These are phyloP conservation scores for Sinocyclocheilus maitianheensis DNA, from an alignment of 2,113 vertebrate species.

Conservation along the genomic window DNA sequence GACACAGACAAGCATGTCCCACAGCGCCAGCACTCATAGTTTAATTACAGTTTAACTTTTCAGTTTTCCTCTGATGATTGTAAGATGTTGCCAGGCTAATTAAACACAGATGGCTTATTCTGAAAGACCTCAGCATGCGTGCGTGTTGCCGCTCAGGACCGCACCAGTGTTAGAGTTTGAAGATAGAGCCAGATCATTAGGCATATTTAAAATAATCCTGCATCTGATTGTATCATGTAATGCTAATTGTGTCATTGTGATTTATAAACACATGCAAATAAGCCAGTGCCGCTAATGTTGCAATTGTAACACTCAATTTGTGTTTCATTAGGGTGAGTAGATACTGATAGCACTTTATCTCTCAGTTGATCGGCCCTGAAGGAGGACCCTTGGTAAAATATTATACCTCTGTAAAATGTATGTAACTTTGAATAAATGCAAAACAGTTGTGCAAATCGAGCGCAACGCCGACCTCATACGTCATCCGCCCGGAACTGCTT, in stretches of 20 bases:
- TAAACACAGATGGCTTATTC: conserved; percentile 77
- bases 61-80: conserved; percentile 75
- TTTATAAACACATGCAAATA: conserved; percentile 63
- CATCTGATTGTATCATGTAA: conserved; percentile 70
- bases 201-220: conserved; percentile 65
- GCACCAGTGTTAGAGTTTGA: conserved; percentile 70
- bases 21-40: conserved; percentile 69
- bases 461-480: no score
- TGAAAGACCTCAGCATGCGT: conserved; percentile 57
- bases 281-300: conserved; percentile 55
- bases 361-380: conserved; percentile 44
- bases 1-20: conserved; percentile 66
- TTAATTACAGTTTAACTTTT: conserved; percentile 78
- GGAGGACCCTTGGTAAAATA: conserved; percentile 35
- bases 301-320: conserved; percentile 58
- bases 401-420: conserved; percentile 21
- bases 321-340: conserved; percentile 58
- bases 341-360: conserved; percentile 53
- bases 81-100: conserved; percentile 77
- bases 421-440: conserved; percentile 1
- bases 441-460: not conserved
- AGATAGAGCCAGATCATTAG: conserved; percentile 66
- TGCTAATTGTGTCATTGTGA: conserved; percentile 68
- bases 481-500: no score
- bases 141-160: conserved; percentile 59